Evolutionary conservation across 1,140 invertebrate species (phyloP), one percentile per base, ranked within the genome.

Genomic region (Charaxes varanes): DNA sequence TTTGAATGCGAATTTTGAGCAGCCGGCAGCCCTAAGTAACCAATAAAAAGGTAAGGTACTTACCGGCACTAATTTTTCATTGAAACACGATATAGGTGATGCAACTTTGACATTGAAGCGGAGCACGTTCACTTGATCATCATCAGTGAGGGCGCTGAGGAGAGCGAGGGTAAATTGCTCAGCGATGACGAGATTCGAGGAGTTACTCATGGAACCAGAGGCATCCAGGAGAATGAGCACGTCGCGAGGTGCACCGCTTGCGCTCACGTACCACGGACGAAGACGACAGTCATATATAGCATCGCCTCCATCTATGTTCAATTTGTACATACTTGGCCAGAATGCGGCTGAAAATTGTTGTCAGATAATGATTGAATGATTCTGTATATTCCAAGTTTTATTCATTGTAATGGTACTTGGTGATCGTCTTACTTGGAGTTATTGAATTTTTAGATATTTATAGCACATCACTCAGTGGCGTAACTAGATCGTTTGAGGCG

Each of bases 71-170:
- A 79, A 48, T 48, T 63, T 67, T 7, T 78, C 63, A 27, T 78
- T 61, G 28, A 82, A 82, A 42, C 78, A 82, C 8, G 43, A 42
- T 16, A 82, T 74, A 6, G 66, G 65, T 1, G 78, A 73, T 23
- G 69, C 35, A 0, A 77, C 54, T 3, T 38, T 40, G 1, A 68
- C 54, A 23, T 82, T 79, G 42, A 92, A 92, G 6, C 88, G 87
- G 40, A 96, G 89, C 14, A 98, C 91, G 61, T 97, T 97, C 22
- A 98, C 95, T 71, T 93, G 97, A 69, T 99, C 97, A 65, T 98
- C 96, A 63, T 97, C 95, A 11, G 93, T 95, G 5, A 99, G 87
- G 0, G 97, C 98, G 35, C 95, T 95, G 17, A 98, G 83, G 8
- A 98, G 93, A 33, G 94, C 94, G 34, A 91, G 87, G 17, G 95